A percentile compares a stretch with the other conserved stretches of the same genome.
Conservation (phyloP, 2,888 invertebrate species). For the Resseliella maxima region DNA sequence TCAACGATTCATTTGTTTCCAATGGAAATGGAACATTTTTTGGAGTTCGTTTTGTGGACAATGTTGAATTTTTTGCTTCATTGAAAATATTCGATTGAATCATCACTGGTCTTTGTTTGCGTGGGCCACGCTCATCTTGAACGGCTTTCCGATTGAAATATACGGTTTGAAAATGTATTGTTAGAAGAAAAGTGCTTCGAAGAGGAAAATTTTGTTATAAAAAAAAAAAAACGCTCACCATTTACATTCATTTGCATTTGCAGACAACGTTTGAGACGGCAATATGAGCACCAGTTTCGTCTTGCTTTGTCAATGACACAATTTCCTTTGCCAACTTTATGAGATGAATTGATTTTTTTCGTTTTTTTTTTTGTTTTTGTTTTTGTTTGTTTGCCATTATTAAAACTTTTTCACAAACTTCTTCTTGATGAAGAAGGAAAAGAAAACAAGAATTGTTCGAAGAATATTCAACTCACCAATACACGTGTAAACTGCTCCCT, state of each 20-base stretch:
- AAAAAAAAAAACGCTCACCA: conserved; percentile 68
- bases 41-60: neutral
- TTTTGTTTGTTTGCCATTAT: neutral
- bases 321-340: conserved; percentile 75
- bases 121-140: conserved; percentile 85
- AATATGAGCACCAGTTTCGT: conserved; percentile 89
- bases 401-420: neutral
- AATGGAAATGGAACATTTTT: neutral
- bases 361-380: neutral
- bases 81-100: neutral
- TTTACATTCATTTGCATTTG: conserved; percentile 81
- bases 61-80: neutral
- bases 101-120: conserved; percentile 67
- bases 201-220: conserved; percentile 57
- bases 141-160: conserved; percentile 71
- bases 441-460: conserved; percentile 37
- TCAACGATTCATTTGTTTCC: neutral
- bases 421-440: neutral
- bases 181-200: neutral
- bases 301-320: conserved; percentile 84
- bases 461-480: conserved; percentile 72
- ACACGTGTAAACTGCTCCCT: conserved; percentile 79
- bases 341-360: neutral
- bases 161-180: too few species aligned
- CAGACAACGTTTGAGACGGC: conserved; percentile 82